Conservation (phyloP, 2,888 invertebrate genomes). For the Eurytoma californica region DNA sequence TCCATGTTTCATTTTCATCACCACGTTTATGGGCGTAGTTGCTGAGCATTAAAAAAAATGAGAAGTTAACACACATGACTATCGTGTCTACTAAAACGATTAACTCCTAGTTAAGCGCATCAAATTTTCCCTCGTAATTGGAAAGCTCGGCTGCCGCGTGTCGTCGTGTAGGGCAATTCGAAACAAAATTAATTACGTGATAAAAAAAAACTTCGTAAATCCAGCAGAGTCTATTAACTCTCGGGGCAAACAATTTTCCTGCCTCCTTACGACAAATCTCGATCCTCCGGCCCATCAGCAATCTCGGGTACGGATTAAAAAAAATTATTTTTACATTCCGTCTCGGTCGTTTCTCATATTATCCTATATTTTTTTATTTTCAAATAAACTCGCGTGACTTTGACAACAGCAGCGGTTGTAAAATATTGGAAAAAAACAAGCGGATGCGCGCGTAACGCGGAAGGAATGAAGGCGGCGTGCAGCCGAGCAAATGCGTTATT, state of each 20-base stretch:
- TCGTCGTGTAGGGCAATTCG: constrained; percentile 1
- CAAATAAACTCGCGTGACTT: too few species aligned
- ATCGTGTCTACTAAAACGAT: constrained; percentile 33
- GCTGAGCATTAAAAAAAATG: neutral
- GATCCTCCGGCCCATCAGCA: too few species aligned
- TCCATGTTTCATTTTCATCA: neutral
- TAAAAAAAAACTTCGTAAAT: too few species aligned
- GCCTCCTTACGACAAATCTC: too few species aligned
- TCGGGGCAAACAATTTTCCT: too few species aligned
- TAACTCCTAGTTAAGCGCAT: constrained; percentile 38
- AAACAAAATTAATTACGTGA: constrained; percentile 14
- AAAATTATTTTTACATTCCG: too few species aligned
- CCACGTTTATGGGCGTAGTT: neutral
- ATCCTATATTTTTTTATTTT: too few species aligned
- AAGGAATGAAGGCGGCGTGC: neutral
- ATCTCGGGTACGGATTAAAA: too few species aligned
- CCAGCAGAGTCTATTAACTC: too few species aligned
- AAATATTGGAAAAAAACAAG: too few species aligned
- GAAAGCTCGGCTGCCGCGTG: constrained; percentile 3
- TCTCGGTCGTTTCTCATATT: too few species aligned
- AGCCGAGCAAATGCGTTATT: constrained; percentile 16
- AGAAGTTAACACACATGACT: constrained; percentile 1
- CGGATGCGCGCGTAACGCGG: neutral
- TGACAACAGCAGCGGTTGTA: too few species aligned
- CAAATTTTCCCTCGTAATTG: constrained; percentile 38